phyloP scores from a whole-genome alignment of 2,113 vertebrate genomes.

The Cephalopterus ornatus region DNA sequence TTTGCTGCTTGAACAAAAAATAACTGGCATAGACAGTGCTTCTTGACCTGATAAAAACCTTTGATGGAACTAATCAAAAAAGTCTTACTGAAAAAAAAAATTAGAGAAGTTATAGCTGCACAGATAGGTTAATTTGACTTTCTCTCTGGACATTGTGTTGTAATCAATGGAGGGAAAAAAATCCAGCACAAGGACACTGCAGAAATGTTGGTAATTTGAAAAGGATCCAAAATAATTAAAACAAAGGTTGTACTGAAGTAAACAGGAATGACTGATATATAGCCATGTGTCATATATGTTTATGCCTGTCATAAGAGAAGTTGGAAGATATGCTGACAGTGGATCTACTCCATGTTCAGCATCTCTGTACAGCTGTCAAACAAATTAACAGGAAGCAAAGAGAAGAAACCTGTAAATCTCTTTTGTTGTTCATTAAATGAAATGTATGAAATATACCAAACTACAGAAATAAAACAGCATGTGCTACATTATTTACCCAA shows the following conservation, averaged over 20 bases:
- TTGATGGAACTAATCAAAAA: constrained; percentile 22
- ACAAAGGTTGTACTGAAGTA: background rate
- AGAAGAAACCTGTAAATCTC: background rate
- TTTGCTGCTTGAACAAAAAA: constrained; percentile 19
- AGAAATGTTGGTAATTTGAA: background rate
- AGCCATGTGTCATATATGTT: background rate
- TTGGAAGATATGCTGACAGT: background rate
- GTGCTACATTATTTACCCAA: background rate
- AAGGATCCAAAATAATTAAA: constrained; percentile 14
- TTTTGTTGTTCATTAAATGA: background rate
- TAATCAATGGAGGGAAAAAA: background rate
- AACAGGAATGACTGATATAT: background rate
- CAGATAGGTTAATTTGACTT: background rate
- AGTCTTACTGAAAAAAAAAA: background rate
- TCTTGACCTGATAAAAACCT: constrained; percentile 27
- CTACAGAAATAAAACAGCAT: background rate
- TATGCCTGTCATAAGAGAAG: background rate
- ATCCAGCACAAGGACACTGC: background rate
- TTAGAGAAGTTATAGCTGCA: background rate
- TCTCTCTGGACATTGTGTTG: background rate
- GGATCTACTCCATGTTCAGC: background rate
- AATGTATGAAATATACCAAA: background rate
- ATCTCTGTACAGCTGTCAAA: background rate
- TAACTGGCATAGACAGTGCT: background rate
- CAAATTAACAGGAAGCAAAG: background rate